Evolutionary conservation across 2,888 invertebrate species (phyloP).

Genomic region (Parasteatoda lunata): DNA sequence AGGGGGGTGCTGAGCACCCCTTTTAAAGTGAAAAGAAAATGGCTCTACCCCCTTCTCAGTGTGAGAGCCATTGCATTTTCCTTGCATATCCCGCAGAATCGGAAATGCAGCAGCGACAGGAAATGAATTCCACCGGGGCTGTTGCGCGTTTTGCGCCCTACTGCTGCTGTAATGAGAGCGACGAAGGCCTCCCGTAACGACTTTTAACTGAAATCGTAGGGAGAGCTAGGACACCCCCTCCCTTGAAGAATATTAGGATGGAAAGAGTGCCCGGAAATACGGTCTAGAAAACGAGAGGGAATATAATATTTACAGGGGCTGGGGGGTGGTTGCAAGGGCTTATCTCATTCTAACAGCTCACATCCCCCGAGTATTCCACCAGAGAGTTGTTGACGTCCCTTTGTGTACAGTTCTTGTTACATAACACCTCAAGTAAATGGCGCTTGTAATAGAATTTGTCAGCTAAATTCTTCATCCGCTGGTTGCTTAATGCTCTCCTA

Average conservation of each 20-base stretch:
- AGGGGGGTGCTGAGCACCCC: not conserved
- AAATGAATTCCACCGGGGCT: conserved; percentile 49
- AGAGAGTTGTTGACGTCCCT: no score
- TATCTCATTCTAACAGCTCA: conserved; percentile 33
- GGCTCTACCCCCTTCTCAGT: not conserved
- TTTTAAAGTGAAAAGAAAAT: conserved; percentile 14
- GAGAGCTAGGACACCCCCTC: not conserved
- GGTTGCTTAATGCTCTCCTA: no score
- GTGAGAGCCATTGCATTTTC: not conserved
- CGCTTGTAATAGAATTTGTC: no score
- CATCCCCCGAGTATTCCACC: not conserved
- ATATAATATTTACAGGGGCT: not conserved
- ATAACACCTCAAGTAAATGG: no score
- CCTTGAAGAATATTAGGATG: conserved; percentile 15
- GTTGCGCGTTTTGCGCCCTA: conserved; percentile 21
- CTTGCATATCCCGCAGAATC: conserved; percentile 8
- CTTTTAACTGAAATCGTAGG: conserved; percentile 31
- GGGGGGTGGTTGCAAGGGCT: conserved; percentile 16
- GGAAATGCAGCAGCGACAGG: conserved; percentile 34
- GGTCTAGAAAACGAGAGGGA: conserved; percentile 9
- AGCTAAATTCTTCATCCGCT: no score
- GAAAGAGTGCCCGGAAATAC: conserved; percentile 22
- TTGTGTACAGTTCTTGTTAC: no score
- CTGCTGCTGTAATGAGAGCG: conserved; percentile 38
- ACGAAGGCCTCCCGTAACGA: conserved; percentile 8